Percentiles rank a stretch among this genome's conserved stretches.
Conservation (phyloP, 2,113 vertebrate species). For the Gallinago jamesoni region DNA sequence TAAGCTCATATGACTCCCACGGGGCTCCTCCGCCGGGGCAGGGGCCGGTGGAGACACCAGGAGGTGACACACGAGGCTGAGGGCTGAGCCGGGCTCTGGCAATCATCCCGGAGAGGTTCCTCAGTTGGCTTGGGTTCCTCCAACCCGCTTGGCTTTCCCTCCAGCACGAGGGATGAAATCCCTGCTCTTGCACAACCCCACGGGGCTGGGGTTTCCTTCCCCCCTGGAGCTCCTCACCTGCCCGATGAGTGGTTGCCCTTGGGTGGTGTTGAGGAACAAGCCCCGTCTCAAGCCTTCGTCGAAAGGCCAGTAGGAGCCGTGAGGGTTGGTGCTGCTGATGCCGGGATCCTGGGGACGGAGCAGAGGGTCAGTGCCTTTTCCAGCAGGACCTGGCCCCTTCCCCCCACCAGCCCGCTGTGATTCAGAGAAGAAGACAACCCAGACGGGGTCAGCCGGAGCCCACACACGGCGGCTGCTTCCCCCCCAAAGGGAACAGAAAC, state of each 20-base stretch:
- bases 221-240: constrained; percentile 71
- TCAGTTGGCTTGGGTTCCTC: neutral
- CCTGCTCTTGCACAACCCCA: neutral
- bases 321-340: constrained; percentile 82
- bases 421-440: neutral
- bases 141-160: neutral
- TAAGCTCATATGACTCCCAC: constrained; percentile 43
- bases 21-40: neutral
- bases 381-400: neutral
- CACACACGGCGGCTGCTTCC: neutral
- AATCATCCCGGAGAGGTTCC: neutral
- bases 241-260: constrained; percentile 81
- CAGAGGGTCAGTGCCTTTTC: neutral
- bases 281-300: constrained; percentile 83
- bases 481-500: constrained; percentile 58
- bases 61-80: neutral
- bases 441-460: neutral
- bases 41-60: neutral
- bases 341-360: constrained; percentile 78
- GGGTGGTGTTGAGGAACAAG: constrained; percentile 83
- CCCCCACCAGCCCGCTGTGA: neutral
- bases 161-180: neutral
- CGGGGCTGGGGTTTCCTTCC: neutral
- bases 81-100: neutral
- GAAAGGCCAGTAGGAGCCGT: constrained; percentile 83